Evolutionary conservation across 2,113 vertebrate species (phyloP).

Genomic region (Perca schrenkii): DNA sequence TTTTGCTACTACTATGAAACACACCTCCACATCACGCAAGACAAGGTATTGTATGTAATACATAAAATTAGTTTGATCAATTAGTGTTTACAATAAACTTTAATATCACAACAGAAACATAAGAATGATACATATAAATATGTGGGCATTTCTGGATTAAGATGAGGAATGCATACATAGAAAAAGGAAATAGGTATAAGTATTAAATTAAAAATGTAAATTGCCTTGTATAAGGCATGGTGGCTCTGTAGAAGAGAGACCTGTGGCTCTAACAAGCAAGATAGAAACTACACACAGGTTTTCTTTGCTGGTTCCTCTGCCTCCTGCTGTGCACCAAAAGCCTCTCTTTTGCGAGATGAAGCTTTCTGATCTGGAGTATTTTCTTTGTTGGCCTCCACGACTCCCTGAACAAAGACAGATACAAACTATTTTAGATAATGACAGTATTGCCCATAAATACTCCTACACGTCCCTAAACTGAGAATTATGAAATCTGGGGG

Average conservation of each 20-base stretch:
- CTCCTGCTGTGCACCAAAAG: conserved; percentile 42
- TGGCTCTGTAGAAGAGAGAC: neutral
- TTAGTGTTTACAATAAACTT: conserved; percentile 9
- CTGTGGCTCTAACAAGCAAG: neutral
- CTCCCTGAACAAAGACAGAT: conserved; percentile 60
- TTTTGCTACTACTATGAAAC: conserved; percentile 10
- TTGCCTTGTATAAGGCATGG: no score
- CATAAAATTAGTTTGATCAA: neutral
- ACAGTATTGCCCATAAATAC: neutral
- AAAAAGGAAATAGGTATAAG: neutral
- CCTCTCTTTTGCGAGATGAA: conserved; percentile 72
- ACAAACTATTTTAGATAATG: conserved; percentile 1
- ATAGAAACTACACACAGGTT: conserved; percentile 62
- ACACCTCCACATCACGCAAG: neutral
- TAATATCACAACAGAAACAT: conserved; percentile 47
- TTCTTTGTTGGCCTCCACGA: conserved; percentile 58
- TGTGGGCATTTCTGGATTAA: neutral
- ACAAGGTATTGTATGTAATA: neutral
- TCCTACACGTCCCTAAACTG: neutral
- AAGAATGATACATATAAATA: conserved; percentile 7
- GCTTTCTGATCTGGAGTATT: conserved; percentile 53
- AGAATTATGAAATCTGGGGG: neutral
- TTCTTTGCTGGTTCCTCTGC: conserved; percentile 70
- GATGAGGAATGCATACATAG: neutral
- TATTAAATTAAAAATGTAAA: neutral